phyloP scores from a whole-genome alignment of 2,888 invertebrate species.

The Synanthedon formicaeformis region DNA sequence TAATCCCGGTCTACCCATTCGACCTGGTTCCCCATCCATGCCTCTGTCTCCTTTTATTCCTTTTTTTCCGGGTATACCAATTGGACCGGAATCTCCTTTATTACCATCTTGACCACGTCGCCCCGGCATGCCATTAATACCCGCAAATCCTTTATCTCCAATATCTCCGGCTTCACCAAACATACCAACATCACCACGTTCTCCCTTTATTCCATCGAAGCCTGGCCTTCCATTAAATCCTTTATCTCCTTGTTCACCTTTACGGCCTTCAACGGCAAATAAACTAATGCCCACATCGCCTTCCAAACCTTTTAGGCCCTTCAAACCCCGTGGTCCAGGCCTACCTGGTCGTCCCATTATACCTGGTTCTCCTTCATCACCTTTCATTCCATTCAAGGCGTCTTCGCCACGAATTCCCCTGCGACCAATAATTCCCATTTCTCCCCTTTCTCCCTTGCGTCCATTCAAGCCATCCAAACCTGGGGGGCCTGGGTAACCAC shows the following conservation, averaged over 20 bases:
- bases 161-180: slow-evolving; percentile 54
- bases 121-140: slow-evolving; percentile 66
- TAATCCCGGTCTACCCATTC: slow-evolving; percentile 67
- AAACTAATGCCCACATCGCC: slow-evolving; percentile 30
- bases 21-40: slow-evolving; percentile 49
- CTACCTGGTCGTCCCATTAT: slow-evolving; percentile 43
- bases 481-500: slow-evolving; percentile 24
- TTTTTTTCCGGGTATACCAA: slow-evolving; percentile 69
- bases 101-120: slow-evolving; percentile 60
- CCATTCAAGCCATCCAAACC: slow-evolving; percentile 40
- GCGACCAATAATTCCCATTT: slow-evolving; percentile 64
- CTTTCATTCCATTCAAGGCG: slow-evolving; percentile 73
- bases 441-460: slow-evolving; percentile 59
- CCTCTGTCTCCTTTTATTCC: slow-evolving; percentile 54
- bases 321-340: slow-evolving; percentile 43
- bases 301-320: slow-evolving; percentile 60
- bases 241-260: slow-evolving; percentile 71
- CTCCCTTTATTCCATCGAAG: slow-evolving; percentile 73
- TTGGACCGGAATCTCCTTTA: slow-evolving; percentile 59
- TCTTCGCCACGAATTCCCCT: slow-evolving; percentile 73
- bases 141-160: slow-evolving; percentile 70
- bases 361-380: slow-evolving; percentile 69
- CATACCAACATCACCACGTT: slow-evolving; percentile 71
- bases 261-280: slow-evolving; percentile 53
- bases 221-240: slow-evolving; percentile 69